These are phyloP conservation scores for Botrylloides violaceus DNA, from an alignment of 23 tunicate genomes.

Conservation along the genomic window DNA sequence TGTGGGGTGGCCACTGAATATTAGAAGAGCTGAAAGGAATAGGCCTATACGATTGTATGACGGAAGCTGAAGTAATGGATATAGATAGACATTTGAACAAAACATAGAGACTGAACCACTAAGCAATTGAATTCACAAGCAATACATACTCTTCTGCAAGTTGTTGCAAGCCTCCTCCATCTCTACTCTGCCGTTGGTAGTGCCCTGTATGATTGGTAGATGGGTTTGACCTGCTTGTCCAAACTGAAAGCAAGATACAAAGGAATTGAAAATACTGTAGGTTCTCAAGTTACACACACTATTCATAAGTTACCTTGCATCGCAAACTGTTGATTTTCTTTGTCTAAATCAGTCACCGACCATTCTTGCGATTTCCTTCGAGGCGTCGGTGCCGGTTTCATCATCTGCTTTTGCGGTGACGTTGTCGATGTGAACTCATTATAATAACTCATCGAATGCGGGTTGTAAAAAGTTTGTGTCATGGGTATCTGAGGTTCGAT, in stretches of 20 bases:
- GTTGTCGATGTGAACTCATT: not conserved
- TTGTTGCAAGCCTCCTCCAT: not conserved
- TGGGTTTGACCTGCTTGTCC: slow-evolving; percentile 15
- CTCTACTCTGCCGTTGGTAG: not conserved
- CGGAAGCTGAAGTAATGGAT: too few species aligned
- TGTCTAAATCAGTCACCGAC: slow-evolving; percentile 78
- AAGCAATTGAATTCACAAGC: not conserved
- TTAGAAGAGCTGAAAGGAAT: too few species aligned
- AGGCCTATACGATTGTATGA: too few species aligned
- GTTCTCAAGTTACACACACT: slow-evolving; percentile 1
- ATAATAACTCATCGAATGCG: not conserved
- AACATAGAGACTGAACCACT: not conserved
- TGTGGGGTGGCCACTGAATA: too few species aligned
- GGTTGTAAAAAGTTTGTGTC: slow-evolving; percentile 2
- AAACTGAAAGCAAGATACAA: slow-evolving; percentile 13
- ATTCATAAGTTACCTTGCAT: slow-evolving; percentile 58
- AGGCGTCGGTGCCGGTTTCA: slow-evolving; percentile 7
- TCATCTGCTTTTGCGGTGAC: not conserved
- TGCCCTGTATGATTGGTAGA: not conserved
- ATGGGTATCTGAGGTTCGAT: slow-evolving; percentile 7
- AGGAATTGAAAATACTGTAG: too few species aligned
- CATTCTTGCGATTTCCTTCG: slow-evolving; percentile 43
- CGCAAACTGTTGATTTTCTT: slow-evolving; percentile 41
- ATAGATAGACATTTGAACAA: not conserved
- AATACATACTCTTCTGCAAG: not conserved